Conservation (phyloP, 2,113 vertebrate genomes). For the Geococcyx californianus region DNA sequence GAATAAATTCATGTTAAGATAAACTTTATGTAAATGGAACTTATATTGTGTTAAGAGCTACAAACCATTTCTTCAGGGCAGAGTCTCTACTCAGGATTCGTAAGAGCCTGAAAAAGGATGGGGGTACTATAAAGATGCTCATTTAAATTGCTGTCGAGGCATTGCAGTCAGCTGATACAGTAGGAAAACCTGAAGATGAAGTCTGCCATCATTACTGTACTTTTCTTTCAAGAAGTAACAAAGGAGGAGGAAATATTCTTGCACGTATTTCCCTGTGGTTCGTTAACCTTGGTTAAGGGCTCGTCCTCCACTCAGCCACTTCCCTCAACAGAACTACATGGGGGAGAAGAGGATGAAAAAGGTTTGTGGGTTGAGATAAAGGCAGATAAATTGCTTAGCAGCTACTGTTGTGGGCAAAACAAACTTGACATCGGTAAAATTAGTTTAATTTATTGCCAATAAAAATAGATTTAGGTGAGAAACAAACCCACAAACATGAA, state of each 20-base stretch:
- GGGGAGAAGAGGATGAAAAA: background rate
- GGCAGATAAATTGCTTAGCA: background rate
- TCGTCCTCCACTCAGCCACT: background rate
- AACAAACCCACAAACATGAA: background rate
- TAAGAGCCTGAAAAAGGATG: background rate
- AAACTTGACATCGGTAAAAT: background rate
- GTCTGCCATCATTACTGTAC: background rate
- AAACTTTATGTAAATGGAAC: constrained; percentile 9
- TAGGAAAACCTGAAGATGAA: background rate
- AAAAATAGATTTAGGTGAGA: background rate
- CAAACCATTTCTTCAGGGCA: background rate
- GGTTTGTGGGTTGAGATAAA: background rate
- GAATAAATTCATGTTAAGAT: constrained; percentile 36
- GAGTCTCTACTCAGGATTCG: background rate
- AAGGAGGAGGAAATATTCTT: background rate
- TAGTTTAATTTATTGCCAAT: background rate
- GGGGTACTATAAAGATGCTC: background rate
- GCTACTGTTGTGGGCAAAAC: background rate
- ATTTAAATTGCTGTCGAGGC: background rate
- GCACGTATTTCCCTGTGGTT: background rate
- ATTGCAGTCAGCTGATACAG: background rate
- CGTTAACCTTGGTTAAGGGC: background rate
- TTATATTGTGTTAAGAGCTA: background rate
- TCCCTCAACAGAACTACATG: background rate
- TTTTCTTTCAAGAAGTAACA: background rate